These are phyloP conservation scores for Molorchus minor DNA, from an alignment of 2,888 invertebrate species.

Conservation along the genomic window DNA sequence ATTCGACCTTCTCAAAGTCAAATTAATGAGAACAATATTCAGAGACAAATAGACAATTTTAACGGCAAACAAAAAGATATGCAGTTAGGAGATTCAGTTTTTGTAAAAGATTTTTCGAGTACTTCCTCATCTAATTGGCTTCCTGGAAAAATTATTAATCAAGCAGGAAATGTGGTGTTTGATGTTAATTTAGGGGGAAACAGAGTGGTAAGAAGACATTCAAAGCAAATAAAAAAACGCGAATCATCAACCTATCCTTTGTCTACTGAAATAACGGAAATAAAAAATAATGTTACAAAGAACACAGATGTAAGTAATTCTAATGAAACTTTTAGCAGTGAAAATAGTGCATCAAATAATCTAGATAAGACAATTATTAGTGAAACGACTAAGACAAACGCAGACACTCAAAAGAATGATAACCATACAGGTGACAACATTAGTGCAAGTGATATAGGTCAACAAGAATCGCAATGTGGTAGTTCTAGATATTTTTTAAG, in stretches of 20 bases:
- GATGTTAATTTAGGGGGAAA: neutral
- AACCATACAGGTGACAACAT: no score
- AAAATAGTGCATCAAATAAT: neutral
- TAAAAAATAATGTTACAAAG: neutral
- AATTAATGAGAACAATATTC: neutral
- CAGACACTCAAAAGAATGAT: neutral
- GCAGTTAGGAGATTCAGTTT: neutral
- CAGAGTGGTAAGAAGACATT: neutral
- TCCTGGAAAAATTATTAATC: neutral
- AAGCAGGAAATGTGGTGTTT: neutral
- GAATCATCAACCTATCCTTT: neutral
- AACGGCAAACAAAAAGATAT: neutral
- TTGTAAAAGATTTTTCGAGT: neutral
- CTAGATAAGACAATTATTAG: neutral
- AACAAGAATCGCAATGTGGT: no score
- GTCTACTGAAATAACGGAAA: neutral
- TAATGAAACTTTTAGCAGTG: neutral
- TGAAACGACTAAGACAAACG: neutral
- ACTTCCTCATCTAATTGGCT: neutral
- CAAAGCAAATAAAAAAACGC: neutral
- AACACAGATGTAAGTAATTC: neutral
- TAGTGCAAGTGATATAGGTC: no score
- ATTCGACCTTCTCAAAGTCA: neutral
- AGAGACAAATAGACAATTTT: neutral
- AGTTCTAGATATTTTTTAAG: neutral